Conservation (phyloP, 2,113 vertebrate genomes). For the Strix aluco region DNA sequence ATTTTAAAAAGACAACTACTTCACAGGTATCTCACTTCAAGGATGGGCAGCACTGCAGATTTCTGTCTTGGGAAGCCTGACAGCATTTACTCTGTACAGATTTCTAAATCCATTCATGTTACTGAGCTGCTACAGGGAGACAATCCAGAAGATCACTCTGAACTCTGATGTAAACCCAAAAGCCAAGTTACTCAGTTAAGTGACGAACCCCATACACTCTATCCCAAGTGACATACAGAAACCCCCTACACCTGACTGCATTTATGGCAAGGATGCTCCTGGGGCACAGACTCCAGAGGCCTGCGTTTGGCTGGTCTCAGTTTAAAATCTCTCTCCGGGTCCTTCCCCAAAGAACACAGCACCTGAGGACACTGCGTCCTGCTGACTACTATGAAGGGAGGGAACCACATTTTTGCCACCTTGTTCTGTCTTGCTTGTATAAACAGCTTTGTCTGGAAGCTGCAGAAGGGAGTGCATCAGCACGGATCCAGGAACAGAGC, state of each 20-base stretch:
- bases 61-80: not conserved
- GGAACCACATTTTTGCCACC: not conserved
- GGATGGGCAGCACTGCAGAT: not conserved
- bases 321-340: not conserved
- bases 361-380: not conserved
- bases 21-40: not conserved
- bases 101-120: not conserved
- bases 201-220: not conserved
- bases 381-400: not conserved
- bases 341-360: not conserved
- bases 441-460: conserved; percentile 6
- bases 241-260: not conserved
- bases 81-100: not conserved
- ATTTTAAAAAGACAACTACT: not conserved
- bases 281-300: not conserved
- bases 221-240: not conserved
- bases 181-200: not conserved
- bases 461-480: not conserved
- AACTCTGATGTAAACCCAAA: not conserved
- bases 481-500: not conserved
- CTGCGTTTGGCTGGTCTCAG: not conserved
- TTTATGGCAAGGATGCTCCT: not conserved
- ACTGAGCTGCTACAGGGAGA: not conserved
- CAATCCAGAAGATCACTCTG: not conserved
- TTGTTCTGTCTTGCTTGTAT: not conserved